Conservation (phyloP, 2,888 invertebrate species). For the Dicranocentrus wangi region DNA sequence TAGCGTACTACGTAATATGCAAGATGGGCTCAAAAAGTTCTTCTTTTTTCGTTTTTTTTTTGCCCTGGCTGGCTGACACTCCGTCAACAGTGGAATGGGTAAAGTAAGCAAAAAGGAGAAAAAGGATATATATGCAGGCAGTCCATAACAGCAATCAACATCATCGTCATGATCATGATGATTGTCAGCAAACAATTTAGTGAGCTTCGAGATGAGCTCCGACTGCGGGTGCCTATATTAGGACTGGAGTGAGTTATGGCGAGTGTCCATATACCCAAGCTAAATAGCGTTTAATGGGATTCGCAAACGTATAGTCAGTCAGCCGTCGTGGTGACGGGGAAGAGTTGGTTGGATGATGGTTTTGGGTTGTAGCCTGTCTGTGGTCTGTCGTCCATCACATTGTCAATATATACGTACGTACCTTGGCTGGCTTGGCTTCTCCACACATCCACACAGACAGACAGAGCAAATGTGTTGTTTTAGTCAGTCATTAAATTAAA, state of each 20-base stretch:
- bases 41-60: no score
- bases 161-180: slow-evolving; percentile 51
- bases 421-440: neutral
- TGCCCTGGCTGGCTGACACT: slow-evolving; percentile 23
- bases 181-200: slow-evolving; percentile 47
- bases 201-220: no score
- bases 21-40: slow-evolving; percentile 12
- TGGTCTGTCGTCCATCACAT: slow-evolving; percentile 21
- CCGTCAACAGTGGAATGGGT: neutral
- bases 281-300: slow-evolving; percentile 41
- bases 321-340: slow-evolving; percentile 3
- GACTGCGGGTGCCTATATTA: no score
- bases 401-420: slow-evolving; percentile 13
- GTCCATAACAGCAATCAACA: slow-evolving; percentile 52
- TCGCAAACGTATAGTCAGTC: slow-evolving; percentile 29
- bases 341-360: neutral
- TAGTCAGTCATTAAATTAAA: slow-evolving; percentile 36
- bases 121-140: slow-evolving; percentile 38
- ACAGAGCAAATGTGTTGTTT: neutral
- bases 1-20: no score
- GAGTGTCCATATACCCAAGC: neutral
- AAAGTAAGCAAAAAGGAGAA: slow-evolving; percentile 21
- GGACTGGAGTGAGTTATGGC: no score
- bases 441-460: neutral
- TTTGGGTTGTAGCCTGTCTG: neutral